Base-by-base conservation (phyloP, 2,888 invertebrate genomes). In the Pasiphila rectangulata region DNA sequence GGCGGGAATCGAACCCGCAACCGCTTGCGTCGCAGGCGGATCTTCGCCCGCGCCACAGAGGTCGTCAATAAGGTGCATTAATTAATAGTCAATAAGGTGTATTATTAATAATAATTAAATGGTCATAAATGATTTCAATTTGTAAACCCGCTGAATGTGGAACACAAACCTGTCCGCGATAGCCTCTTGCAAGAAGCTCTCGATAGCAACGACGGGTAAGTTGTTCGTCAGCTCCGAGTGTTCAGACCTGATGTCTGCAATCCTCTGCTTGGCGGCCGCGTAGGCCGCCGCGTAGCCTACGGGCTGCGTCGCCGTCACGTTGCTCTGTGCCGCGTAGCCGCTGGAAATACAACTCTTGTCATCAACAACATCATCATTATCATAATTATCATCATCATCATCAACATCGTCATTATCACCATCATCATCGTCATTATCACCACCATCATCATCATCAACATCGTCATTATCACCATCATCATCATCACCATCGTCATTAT, bases 231-330 rank as follows among this genome's bases (percentile, higher is more conserved):
- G 71, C 21, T 89, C 83, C 0, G 90, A 78, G 52, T 89, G 88
- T 38, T 90, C 87, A 0, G 87, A 79, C 13, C 89, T 76, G 1
- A 89, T 53, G 50, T 94, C 89, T 37, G 92, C 90, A 51, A 95
- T 92, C 53, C 94, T 90, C 63, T 94, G 93, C 67, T 94, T 93
- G 0, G 95, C 95, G 34, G 92, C 91, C 54, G 93, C 93, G 54
- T 94, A 85, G 5, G 93, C 96, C 3, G 93, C 91, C 10, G 93
- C 92, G 74, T 94, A 95, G 4, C 96, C 95, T 0, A 96, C 93
- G 0, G 95, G 94, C 72, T 95, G 95, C 0, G 88, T 89, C 1
- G 95, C 94, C 32, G 94, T 90, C 34, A 90, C 91, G 15, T 89
- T 88, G 29, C 90, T 82, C 54, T 92, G 91, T 0, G 92, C 90